phyloP scores from a whole-genome alignment of 1,140 invertebrate genomes.

The Drosophila pectinifera region DNA sequence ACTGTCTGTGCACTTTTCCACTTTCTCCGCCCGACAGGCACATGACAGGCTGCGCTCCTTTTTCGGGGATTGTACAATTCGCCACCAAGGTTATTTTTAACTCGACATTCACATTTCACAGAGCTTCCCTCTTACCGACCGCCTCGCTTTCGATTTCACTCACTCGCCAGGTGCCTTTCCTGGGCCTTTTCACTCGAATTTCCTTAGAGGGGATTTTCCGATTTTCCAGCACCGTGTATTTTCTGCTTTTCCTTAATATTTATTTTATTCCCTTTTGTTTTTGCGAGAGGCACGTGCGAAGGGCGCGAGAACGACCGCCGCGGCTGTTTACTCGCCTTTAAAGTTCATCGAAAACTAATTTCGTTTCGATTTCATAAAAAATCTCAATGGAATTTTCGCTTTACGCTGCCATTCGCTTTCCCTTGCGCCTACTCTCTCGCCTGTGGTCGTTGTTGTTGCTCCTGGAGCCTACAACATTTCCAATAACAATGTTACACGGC shows the following conservation, averaged over 20 bases:
- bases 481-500: conserved; percentile 77
- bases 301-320: conserved; percentile 34
- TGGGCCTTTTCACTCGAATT: conserved; percentile 14
- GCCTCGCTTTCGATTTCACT: conserved; percentile 41
- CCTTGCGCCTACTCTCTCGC: conserved; percentile 62
- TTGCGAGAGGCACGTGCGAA: conserved; percentile 64
- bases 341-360: conserved; percentile 85
- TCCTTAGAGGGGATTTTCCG: conserved; percentile 18
- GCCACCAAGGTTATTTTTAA: conserved; percentile 62
- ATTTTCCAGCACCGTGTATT: conserved; percentile 16
- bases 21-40: conserved; percentile 28
- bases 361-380: conserved; percentile 84
- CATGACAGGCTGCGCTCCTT: conserved; percentile 22
- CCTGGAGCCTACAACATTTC: conserved; percentile 74
- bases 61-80: conserved; percentile 47
- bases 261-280: neutral
- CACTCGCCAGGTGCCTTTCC: conserved; percentile 1
- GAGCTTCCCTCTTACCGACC: conserved; percentile 17
- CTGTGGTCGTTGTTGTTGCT: conserved; percentile 17
- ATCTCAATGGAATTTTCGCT: conserved; percentile 80
- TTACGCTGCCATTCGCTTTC: conserved; percentile 77
- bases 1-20: conserved; percentile 8
- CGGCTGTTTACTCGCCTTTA: conserved; percentile 82
- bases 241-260: conserved; percentile 9
- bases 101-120: conserved; percentile 54